Evolutionary conservation across 2,797 vertebrate genomes (phyloP).

Genomic region (Steatocranus sp.): DNA sequence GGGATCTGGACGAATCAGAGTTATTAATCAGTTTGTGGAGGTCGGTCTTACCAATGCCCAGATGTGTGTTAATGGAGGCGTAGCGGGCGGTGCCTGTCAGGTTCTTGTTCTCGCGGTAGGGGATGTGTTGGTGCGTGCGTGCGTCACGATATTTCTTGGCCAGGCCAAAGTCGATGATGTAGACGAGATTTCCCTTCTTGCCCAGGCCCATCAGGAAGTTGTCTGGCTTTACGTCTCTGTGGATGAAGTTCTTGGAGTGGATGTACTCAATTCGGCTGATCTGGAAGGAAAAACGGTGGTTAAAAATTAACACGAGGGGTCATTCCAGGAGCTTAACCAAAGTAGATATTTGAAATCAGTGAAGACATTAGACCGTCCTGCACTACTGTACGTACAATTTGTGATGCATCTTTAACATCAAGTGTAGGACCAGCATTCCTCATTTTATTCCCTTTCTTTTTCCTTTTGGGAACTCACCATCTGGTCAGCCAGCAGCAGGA

Average conservation of each 20-base stretch:
- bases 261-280: constrained; percentile 97
- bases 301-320: background rate
- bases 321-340: background rate
- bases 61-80: constrained; percentile 95
- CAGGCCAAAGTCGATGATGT: constrained; percentile 96
- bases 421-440: background rate
- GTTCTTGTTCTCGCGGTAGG: constrained; percentile 97
- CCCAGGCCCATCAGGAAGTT: constrained; percentile 97
- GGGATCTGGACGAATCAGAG: background rate
- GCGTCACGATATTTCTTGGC: constrained; percentile 96
- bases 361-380: background rate
- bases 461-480: constrained; percentile 79
- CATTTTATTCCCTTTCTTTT: background rate
- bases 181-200: constrained; percentile 96
- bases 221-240: constrained; percentile 94
- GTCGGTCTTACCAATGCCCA: constrained; percentile 87
- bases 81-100: constrained; percentile 96
- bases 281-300: constrained; percentile 45
- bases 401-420: background rate
- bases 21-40: background rate
- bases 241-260: constrained; percentile 99
- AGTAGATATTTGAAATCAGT: background rate
- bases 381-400: background rate
- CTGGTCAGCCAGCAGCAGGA: constrained; percentile 95
- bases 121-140: constrained; percentile 96